Evolutionary conservation across 2,113 vertebrate genomes (phyloP).

Genomic region (Chloroceryle aenea): DNA sequence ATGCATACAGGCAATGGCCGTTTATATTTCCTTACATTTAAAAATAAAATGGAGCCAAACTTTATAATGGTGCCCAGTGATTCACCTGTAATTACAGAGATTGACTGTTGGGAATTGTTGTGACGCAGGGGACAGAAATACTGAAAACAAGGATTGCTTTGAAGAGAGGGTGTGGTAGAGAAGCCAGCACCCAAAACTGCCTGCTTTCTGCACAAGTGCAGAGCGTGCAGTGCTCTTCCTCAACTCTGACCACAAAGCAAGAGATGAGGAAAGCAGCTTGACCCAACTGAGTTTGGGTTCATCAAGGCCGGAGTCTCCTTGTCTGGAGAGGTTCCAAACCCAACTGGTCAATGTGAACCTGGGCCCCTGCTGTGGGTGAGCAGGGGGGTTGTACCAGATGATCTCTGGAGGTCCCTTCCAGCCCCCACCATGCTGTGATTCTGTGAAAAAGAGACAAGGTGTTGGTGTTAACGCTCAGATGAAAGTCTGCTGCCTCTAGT

Average conservation of each 20-base stretch:
- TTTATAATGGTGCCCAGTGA: too few relatives aligned
- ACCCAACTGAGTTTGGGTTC: neutral
- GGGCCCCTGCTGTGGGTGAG: too few relatives aligned
- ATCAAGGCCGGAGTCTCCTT: neutral
- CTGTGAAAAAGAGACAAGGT: neutral
- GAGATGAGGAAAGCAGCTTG: neutral
- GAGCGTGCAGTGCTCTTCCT: rapidly evolving
- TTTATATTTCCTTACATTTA: neutral
- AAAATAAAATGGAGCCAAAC: neutral
- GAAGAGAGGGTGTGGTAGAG: neutral
- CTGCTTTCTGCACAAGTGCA: neutral
- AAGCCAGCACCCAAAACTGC: neutral
- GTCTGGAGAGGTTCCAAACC: too few relatives aligned
- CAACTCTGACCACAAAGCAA: neutral
- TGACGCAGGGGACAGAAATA: neutral
- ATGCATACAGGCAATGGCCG: neutral
- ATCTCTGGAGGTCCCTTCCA: too few relatives aligned
- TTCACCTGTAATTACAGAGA: neutral
- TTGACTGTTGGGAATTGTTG: neutral
- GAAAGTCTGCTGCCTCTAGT: neutral
- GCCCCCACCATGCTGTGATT: too few relatives aligned
- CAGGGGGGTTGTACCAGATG: too few relatives aligned
- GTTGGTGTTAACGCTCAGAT: neutral
- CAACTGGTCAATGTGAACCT: too few relatives aligned
- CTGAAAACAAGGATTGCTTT: neutral